Conservation (phyloP, 2,797 vertebrate genomes). For the Falco novaeseelandiae region DNA sequence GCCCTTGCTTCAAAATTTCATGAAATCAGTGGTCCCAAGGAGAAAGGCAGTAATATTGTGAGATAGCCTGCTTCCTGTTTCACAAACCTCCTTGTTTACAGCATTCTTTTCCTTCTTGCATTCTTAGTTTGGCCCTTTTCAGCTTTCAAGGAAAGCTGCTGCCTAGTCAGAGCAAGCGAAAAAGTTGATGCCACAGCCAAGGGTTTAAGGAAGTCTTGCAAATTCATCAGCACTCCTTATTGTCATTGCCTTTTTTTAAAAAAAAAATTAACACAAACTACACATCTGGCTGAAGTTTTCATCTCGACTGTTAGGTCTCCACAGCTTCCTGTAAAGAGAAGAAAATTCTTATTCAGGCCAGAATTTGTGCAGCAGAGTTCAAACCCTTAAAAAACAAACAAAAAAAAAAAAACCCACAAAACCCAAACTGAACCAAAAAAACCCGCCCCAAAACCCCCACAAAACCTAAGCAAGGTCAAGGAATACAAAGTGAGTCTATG, state of each 20-base stretch:
- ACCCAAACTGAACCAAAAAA: too few relatives aligned
- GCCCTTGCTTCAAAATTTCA: neutral
- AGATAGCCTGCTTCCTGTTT: neutral
- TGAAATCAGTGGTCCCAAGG: neutral
- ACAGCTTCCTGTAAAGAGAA: neutral
- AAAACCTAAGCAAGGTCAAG: constrained; percentile 48
- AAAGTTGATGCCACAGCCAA: neutral
- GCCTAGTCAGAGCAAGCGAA: neutral
- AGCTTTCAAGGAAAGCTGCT: neutral
- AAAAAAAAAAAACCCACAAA: too few relatives aligned
- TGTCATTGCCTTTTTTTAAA: neutral
- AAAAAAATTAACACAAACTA: neutral
- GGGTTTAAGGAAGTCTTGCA: neutral
- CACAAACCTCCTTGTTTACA: neutral
- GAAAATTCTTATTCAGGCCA: constrained; percentile 37
- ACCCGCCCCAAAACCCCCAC: too few relatives aligned
- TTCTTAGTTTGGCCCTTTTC: neutral
- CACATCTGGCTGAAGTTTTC: neutral
- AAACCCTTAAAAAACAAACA: neutral
- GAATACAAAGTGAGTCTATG: constrained; percentile 23
- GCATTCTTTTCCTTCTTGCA: neutral
- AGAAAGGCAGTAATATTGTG: neutral
- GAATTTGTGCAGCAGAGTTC: constrained; percentile 14
- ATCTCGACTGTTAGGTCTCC: neutral
- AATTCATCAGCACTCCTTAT: neutral